Evolutionary conservation across 2,113 vertebrate species (phyloP).

Genomic region (Aspidoscelis tigris): DNA sequence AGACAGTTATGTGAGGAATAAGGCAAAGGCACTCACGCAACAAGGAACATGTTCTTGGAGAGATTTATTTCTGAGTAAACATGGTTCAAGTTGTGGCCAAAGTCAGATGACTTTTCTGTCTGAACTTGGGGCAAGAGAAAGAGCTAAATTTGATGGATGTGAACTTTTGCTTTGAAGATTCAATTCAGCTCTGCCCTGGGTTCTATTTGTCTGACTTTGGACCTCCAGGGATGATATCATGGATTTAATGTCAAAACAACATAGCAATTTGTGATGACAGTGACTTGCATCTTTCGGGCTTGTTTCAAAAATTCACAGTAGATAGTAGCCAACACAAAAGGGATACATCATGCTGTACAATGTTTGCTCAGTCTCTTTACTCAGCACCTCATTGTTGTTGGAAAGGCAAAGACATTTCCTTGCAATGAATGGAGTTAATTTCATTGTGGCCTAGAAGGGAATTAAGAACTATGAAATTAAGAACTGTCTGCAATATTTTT

Average conservation of each 20-base stretch:
- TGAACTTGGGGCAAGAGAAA: neutral
- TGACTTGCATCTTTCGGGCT: neutral
- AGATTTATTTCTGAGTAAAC: neutral
- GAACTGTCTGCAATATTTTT: too few species aligned
- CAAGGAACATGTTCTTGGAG: neutral
- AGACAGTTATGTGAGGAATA: neutral
- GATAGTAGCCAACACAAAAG: neutral
- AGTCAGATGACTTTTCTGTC: neutral
- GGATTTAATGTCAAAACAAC: slow-evolving; percentile 9
- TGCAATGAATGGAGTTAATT: neutral
- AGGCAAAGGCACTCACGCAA: neutral
- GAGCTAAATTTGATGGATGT: neutral
- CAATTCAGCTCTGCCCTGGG: neutral
- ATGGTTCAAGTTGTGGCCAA: neutral
- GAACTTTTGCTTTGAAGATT: slow-evolving; percentile 4
- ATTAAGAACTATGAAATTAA: neutral
- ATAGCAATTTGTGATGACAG: slow-evolving; percentile 1
- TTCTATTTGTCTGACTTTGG: slow-evolving; percentile 5
- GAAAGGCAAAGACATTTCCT: neutral
- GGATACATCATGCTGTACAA: neutral
- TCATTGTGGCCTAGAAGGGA: neutral
- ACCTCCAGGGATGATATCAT: neutral
- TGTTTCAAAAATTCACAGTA: neutral
- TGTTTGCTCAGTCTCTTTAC: neutral
- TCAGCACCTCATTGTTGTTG: neutral